Evolutionary conservation across 2,888 invertebrate genomes (phyloP), one percentile per base, ranked within the genome.

Genomic region (Scrobipalpa costella): DNA sequence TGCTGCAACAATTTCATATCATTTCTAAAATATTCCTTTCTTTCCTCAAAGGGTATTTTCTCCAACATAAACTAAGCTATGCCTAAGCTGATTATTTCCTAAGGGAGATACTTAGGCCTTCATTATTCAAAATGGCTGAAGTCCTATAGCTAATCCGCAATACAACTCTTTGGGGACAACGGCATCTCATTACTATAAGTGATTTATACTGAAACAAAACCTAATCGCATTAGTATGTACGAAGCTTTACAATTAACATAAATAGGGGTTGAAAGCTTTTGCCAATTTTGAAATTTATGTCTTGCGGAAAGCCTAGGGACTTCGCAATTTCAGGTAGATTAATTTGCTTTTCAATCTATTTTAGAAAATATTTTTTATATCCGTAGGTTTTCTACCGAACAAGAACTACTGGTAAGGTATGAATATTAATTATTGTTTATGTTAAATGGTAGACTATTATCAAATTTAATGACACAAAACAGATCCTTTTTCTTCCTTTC

Each of bases 111-210:
- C 38, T 57, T 61, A 44, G 44, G 21, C 40, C 57, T 49, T 63
- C 60, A 60, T 63, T 65, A 65, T 57, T 38, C 62, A 62, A 60
- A 63, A 33, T 47, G 49, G 63, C 66, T 70, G 68, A 70, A 64
- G 63, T 60, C 69, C 57, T 63, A 62, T 70, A 62, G 65, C 65
- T 61, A 65, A 64, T 57, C 67, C 68, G 67, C 69, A 68, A 69
- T 68, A 78, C 76, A 74, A 81, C 78, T 78, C 81, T 76, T 72
- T 63, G 67, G 79, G 78, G 79, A 77, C 77, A 79, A 77, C 76
- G 68, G 71, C 64, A 71, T 75, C 79, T 84, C 82, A 81, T 86
- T 85, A 83, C 71, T 64, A 70, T 77, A 80, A 86, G 85, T 81
- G 83, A 78, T 77, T 77, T 77, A 74, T 76, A 78, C 75, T 75